Evolutionary conservation across 2,888 invertebrate species (phyloP).

Genomic region (Diarsia mendica): DNA sequence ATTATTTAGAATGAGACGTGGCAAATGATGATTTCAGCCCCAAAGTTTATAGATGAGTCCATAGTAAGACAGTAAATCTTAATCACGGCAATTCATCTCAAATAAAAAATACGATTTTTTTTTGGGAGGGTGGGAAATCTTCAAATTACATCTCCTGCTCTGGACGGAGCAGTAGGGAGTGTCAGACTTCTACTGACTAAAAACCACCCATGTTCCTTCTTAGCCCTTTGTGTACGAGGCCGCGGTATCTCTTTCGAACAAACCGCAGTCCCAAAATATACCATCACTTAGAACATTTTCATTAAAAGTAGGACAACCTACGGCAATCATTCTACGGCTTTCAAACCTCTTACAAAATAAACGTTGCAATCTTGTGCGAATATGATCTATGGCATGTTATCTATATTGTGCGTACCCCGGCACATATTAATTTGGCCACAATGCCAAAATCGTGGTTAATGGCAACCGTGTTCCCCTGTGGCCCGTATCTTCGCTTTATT

Average conservation of each 20-base stretch:
- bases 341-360: slow-evolving; percentile 35
- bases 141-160: too few relatives aligned
- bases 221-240: too few relatives aligned
- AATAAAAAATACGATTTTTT: too few relatives aligned
- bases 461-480: slow-evolving; percentile 66
- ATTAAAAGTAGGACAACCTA: neutral
- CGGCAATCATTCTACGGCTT: slow-evolving; percentile 7
- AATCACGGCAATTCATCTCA: neutral
- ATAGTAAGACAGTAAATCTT: neutral
- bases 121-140: too few relatives aligned
- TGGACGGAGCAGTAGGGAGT: too few relatives aligned
- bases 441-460: slow-evolving; percentile 77
- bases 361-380: slow-evolving; percentile 49
- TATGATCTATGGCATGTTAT: slow-evolving; percentile 51
- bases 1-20: neutral
- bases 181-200: too few relatives aligned
- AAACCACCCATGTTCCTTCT: too few relatives aligned
- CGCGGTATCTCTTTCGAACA: too few relatives aligned
- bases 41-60: neutral
- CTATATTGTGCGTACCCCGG: slow-evolving; percentile 56
- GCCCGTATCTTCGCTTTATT: slow-evolving; percentile 76
- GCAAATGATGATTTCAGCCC: neutral
- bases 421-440: slow-evolving; percentile 77
- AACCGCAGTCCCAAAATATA: too few relatives aligned
- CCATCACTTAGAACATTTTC: slow-evolving; percentile 6